phyloP scores from a whole-genome alignment of 2,113 vertebrate species.

The Grammomys surdaster region DNA sequence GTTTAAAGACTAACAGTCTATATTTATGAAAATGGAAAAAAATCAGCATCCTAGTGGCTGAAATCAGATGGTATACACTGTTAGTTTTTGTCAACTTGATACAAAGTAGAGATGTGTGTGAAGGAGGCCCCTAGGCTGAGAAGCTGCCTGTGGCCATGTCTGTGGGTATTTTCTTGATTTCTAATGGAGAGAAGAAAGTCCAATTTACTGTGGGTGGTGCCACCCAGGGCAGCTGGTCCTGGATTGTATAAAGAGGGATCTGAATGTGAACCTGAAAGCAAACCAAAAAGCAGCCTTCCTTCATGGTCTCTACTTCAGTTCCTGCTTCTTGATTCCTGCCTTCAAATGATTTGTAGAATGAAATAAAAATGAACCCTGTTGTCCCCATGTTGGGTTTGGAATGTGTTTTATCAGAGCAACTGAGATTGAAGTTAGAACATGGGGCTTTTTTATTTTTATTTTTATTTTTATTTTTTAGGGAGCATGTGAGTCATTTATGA shows the following conservation, averaged over 20 bases:
- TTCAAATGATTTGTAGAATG: background rate
- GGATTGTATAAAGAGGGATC: background rate
- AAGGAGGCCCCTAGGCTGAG: background rate
- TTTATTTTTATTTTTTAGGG: too few relatives aligned
- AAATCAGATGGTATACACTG: too few relatives aligned
- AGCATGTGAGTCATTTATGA: background rate
- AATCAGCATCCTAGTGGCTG: background rate
- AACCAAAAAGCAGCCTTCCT: too few relatives aligned
- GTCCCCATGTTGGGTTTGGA: background rate
- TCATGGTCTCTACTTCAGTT: background rate
- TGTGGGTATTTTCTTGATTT: background rate
- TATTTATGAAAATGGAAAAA: background rate
- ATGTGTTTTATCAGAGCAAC: background rate
- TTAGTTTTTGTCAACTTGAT: background rate
- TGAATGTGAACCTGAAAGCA: background rate
- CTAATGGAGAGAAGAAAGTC: background rate
- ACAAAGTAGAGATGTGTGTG: background rate
- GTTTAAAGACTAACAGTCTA: conserved; percentile 3
- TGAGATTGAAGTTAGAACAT: background rate
- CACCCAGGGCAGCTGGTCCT: background rate
- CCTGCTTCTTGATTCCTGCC: background rate
- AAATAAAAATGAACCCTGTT: background rate
- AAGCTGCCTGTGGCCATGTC: background rate
- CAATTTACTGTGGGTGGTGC: background rate
- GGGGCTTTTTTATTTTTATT: background rate